Base-by-base conservation (phyloP, 2,888 invertebrate genomes). In the Pristionchus maxplancki region DNA sequence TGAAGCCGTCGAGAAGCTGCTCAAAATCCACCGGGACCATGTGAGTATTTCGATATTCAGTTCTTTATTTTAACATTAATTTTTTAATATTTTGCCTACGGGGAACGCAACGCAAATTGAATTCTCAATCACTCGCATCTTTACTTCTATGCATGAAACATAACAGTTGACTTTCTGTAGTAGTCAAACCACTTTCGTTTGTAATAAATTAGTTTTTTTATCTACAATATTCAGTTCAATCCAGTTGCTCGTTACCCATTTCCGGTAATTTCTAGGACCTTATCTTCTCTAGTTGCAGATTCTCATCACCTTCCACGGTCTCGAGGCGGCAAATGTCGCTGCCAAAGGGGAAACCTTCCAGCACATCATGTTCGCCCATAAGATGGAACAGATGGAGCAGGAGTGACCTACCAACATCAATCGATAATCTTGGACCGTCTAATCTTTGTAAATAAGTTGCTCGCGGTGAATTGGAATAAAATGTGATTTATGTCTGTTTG, bases 281-380 rank as follows among this genome's bases (percentile, higher is more conserved):
- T n/a, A n/a, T n/a, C n/a, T n/a, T n/a, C n/a, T n/a, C n/a, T 11
- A 37, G n/a, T 84, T 85, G 9, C 37, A 85, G 85, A 85, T 85
- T n/a, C 40, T 85, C 40, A 85, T 85, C n/a, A 85, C 85, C 2
- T 85, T 64, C 85, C 85, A 85, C 85, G 64, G 62, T 17, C 40
- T 85, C 15, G 85, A 85, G n/a, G 40, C 85, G 17, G 40, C 62
- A 2, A 64, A 85, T 31, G 44, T 85, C 17, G 62, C 58, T 44
- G 64, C 64, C 17, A 62, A 64, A 5, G 85, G 85, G 3, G 40
- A 64, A 24, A 85, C 85, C 15, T 64, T 85, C 44, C 31, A 62
- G 40, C 85, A 85, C 64, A 58, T 85, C 40, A 28, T 85, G n/a
- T 40, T 53, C 28, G 62, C 40, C 17, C 85, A 85, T 44, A 85